phyloP scores from a whole-genome alignment of 2,113 vertebrate genomes.

The Salvelinus sp. region DNA sequence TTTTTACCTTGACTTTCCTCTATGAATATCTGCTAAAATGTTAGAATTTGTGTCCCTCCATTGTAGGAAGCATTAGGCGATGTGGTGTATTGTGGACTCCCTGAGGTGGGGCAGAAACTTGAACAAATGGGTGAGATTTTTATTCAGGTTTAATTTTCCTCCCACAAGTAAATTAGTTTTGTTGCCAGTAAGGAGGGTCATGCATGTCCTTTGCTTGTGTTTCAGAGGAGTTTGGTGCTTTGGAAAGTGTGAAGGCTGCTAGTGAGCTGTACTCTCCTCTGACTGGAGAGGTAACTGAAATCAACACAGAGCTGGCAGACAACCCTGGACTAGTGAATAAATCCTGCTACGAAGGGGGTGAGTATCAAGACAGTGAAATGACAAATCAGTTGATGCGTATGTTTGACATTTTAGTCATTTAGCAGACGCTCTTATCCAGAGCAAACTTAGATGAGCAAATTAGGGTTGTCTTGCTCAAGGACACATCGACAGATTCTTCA shows the following conservation, averaged over 20 bases:
- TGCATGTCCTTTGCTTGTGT: constrained; percentile 14
- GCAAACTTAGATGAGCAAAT: too few relatives aligned
- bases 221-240: constrained; percentile 93
- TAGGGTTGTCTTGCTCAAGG: too few relatives aligned
- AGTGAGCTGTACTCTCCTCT: constrained; percentile 95
- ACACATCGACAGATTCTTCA: too few relatives aligned
- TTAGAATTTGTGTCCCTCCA: not conserved
- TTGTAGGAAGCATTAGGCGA: constrained; percentile 92
- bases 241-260: constrained; percentile 98
- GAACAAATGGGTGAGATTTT: constrained; percentile 85
- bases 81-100: constrained; percentile 95
- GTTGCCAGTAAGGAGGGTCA: not conserved
- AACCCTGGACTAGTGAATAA: constrained; percentile 93
- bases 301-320: constrained; percentile 88
- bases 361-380: constrained; percentile 29
- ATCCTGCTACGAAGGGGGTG: constrained; percentile 92
- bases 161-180: not conserved
- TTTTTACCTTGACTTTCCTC: not conserved
- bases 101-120: constrained; percentile 90
- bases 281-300: constrained; percentile 89
- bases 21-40: not conserved
- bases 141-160: not conserved
- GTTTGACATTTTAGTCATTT: too few relatives aligned
- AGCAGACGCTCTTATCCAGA: too few relatives aligned
- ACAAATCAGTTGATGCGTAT: not conserved